phyloP scores from a whole-genome alignment of 2,113 vertebrate genomes.

The Proteles cristata region DNA sequence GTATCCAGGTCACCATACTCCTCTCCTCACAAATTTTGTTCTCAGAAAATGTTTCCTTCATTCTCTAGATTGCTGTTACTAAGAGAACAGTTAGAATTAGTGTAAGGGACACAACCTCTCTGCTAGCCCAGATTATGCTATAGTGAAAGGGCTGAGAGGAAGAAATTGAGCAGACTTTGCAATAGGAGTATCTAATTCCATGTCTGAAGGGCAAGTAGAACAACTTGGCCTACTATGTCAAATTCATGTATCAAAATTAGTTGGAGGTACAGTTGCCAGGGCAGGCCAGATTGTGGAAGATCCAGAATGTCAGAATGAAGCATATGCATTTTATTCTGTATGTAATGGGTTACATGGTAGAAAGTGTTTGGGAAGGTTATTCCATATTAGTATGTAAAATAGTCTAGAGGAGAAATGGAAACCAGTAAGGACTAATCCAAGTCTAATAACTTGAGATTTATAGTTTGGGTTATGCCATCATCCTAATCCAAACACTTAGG shows the following conservation, averaged over 20 bases:
- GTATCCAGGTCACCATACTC: background rate
- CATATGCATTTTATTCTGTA: conserved; percentile 24
- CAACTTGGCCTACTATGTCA: background rate
- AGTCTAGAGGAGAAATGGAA: background rate
- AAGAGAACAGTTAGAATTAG: background rate
- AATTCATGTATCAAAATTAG: background rate
- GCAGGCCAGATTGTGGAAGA: background rate
- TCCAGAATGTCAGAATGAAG: background rate
- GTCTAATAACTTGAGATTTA: background rate
- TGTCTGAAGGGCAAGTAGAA: background rate
- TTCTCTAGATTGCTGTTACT: conserved; percentile 3
- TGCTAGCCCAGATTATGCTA: background rate
- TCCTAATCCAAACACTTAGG: background rate
- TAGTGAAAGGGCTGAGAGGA: background rate
- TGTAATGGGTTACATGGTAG: background rate
- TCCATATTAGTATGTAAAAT: background rate
- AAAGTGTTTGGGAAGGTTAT: background rate
- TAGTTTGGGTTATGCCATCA: background rate
- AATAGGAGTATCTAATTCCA: background rate
- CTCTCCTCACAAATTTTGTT: background rate
- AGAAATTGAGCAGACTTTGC: background rate
- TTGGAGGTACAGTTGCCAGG: background rate
- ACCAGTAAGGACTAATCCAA: background rate
- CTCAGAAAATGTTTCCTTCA: background rate
- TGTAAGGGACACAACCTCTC: background rate